Base-by-base conservation (phyloP, 2,797 vertebrate species). In the Peromyscus aztecus region DNA sequence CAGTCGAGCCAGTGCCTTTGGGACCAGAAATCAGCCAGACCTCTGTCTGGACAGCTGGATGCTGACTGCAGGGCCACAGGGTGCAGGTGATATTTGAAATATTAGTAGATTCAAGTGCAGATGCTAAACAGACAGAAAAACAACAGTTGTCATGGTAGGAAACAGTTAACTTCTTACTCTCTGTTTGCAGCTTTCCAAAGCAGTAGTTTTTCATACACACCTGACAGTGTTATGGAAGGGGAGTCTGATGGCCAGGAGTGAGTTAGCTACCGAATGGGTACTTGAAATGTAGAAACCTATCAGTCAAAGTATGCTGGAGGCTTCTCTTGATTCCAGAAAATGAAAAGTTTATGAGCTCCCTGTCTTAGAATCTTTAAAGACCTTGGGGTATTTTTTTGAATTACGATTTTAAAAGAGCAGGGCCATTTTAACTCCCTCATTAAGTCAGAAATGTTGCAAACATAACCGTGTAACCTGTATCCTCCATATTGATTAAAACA, bases 291-390 rank as follows among this genome's bases (percentile, higher is more conserved):
- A 80, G 96, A 95, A 91, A 57, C 67, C 96, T 92, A 92, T 94
- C 95, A 77, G 85, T 97, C 95, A 97, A 85, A 59, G 46, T 16
- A 19, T 59, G 96, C 96, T 95, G 89, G 85, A 94, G 97, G 97
- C 95, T 78, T 69, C 94, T 86, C 78, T 71, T 40, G 67, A 89
- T 93, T 92, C 95, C 92, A 78, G 96, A 94, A 97, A 95, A 95
- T 97, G 95, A 95, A 95, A 97, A 95, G 95, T 95, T 93, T 96
- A 97, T 97, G 97, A 95, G 92, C 71, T 92, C 78, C 92, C n/a
- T 78, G 92, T 83, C 92, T 83, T 52, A 59, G 90, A 85, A 83
- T 92, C 95, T 86, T 94, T 95, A 94, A 96, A 96, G 89, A 91
- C 96, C 96, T 78, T 34, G 84, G 82, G 96, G 90, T 89, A 71